phyloP scores from a whole-genome alignment of 2,797 vertebrate species.

The Coranthus polyacanthus region DNA sequence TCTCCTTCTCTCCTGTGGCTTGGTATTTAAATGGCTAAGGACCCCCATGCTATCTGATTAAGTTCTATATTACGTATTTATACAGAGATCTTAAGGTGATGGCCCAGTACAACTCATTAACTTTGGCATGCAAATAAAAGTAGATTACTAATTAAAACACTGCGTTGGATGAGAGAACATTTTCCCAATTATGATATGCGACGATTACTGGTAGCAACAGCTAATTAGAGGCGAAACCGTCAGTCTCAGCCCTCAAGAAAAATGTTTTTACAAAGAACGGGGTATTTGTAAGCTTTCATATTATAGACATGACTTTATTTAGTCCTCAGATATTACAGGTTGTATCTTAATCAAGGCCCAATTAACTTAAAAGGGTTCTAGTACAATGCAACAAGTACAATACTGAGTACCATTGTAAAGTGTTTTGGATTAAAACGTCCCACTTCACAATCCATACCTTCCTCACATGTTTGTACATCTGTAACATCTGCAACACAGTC shows the following conservation, averaged over 20 bases:
- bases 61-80: slow-evolving; percentile 49
- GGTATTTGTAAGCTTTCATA: slow-evolving; percentile 30
- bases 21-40: slow-evolving; percentile 60
- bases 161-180: slow-evolving; percentile 49
- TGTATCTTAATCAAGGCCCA: no score
- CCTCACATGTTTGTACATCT: no score
- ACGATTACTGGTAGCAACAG: slow-evolving; percentile 65
- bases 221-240: slow-evolving; percentile 59
- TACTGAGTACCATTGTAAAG: no score
- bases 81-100: slow-evolving; percentile 57
- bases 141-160: slow-evolving; percentile 66
- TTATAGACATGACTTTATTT: slow-evolving; percentile 16
- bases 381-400: no score
- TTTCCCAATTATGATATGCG: slow-evolving; percentile 60
- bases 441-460: no score
- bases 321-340: background rate
- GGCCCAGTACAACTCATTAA: slow-evolving; percentile 53
- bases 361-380: no score
- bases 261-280: background rate
- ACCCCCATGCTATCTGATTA: slow-evolving; percentile 38
- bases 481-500: no score
- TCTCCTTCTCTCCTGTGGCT: slow-evolving; percentile 48
- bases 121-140: slow-evolving; percentile 62
- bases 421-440: no score
- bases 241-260: slow-evolving; percentile 47